phyloP scores from a whole-genome alignment of 2,113 vertebrate species.

The Melanostigma gelatinosum region DNA sequence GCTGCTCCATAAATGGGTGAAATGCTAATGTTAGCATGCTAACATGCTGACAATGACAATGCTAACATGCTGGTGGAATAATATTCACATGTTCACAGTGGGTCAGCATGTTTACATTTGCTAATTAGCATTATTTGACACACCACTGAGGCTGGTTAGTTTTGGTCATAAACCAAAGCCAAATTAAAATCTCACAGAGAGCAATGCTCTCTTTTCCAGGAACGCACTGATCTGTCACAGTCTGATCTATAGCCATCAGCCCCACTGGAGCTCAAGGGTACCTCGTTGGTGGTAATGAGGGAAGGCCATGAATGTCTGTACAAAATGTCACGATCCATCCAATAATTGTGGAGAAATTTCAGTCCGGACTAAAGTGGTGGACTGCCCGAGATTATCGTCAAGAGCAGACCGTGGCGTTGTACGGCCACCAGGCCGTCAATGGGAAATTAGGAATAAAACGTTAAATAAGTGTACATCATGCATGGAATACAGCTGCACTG shows the following conservation, averaged over 20 bases:
- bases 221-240: neutral
- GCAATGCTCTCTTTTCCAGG: neutral
- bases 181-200: no score
- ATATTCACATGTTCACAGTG: neutral
- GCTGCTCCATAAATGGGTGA: neutral
- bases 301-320: neutral
- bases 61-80: neutral
- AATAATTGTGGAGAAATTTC: neutral
- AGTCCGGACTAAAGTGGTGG: neutral
- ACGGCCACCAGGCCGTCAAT: no score
- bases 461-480: no score
- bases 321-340: neutral
- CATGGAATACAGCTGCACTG: no score
- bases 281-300: no score
- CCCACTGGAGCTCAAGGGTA: neutral
- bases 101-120: neutral
- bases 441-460: no score
- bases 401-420: no score
- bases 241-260: neutral
- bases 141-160: neutral
- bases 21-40: no score
- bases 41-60: neutral
- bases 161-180: neutral
- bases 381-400: neutral
- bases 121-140: neutral